A percentile compares a stretch with the other conserved stretches of the same genome.
These are phyloP conservation scores for Mastigias papua DNA, from an alignment of 30 jellyfish, hydroid and myxozoan genomes.

Conservation along the genomic window DNA sequence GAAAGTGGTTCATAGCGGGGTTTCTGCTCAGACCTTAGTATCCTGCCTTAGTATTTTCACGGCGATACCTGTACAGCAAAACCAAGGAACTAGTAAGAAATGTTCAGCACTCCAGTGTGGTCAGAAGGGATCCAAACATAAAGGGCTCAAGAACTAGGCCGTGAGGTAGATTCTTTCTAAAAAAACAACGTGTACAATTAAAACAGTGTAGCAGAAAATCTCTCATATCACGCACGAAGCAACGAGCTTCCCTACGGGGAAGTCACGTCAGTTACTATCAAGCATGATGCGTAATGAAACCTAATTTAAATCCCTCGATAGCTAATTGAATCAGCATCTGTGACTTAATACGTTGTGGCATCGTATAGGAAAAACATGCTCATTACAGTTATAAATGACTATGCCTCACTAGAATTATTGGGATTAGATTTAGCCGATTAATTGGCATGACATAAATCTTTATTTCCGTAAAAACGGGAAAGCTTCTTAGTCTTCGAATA, in stretches of 20 bases:
- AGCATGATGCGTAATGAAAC: not conserved
- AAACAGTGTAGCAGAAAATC: too few species aligned
- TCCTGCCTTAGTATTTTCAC: too few species aligned
- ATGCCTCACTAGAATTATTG: not conserved
- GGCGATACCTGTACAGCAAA: too few species aligned
- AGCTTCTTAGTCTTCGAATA: not conserved
- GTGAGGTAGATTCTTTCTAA: too few species aligned
- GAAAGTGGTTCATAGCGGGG: too few species aligned
- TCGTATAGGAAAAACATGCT: slow-evolving; percentile 5
- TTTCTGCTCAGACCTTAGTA: too few species aligned
- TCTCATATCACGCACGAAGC: too few species aligned
- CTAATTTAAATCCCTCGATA: not conserved
- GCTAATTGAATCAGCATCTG: not conserved
- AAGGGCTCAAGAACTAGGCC: too few species aligned
- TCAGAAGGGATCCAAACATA: too few species aligned
- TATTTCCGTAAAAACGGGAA: slow-evolving; percentile 28
- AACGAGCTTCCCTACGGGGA: not conserved
- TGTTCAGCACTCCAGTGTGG: too few species aligned
- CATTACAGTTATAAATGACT: not conserved
- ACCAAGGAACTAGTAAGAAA: too few species aligned
- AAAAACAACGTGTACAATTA: too few species aligned
- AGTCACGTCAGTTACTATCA: not conserved
- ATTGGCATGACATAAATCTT: slow-evolving; percentile 2
- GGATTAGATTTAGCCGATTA: not conserved
- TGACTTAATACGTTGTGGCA: slow-evolving; percentile 1